phyloP scores from a whole-genome alignment of 1,140 invertebrate genomes.

The Bombus superbus region DNA sequence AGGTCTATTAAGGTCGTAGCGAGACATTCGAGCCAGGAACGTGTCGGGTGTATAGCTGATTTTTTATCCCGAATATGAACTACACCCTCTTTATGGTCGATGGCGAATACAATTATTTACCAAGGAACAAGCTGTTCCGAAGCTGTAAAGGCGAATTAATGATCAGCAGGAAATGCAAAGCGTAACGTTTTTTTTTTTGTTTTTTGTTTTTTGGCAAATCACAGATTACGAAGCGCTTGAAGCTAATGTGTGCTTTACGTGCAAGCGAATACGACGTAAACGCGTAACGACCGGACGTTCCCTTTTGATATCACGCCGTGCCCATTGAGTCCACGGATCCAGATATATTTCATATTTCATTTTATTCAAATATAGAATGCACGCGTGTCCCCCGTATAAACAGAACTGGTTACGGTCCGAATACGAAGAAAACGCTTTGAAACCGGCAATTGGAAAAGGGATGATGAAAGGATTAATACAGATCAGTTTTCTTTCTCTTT shows the following conservation, averaged over 20 bases:
- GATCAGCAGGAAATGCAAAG: neutral
- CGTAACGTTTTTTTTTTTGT: no score
- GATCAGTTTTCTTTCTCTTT: neutral
- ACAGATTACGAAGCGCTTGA: no score
- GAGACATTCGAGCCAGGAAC: neutral
- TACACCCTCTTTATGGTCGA: neutral
- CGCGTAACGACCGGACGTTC: no score
- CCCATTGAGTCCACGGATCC: no score
- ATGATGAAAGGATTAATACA: neutral
- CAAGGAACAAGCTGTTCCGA: neutral
- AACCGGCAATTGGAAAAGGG: no score
- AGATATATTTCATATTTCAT: neutral
- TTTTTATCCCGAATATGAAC: neutral
- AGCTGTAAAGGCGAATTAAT: neutral
- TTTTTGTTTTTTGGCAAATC: no score
- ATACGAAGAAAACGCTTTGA: no score
- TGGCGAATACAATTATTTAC: neutral
- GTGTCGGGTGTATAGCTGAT: neutral
- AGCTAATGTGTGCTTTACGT: no score
- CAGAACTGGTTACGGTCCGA: no score
- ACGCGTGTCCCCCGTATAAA: no score
- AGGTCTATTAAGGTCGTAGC: constrained; percentile 35
- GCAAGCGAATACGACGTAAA: no score
- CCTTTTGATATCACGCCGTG: no score
- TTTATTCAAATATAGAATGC: neutral